Evolutionary conservation across 2,797 vertebrate genomes (phyloP).

Genomic region (Arrhamphus sclerolepis): DNA sequence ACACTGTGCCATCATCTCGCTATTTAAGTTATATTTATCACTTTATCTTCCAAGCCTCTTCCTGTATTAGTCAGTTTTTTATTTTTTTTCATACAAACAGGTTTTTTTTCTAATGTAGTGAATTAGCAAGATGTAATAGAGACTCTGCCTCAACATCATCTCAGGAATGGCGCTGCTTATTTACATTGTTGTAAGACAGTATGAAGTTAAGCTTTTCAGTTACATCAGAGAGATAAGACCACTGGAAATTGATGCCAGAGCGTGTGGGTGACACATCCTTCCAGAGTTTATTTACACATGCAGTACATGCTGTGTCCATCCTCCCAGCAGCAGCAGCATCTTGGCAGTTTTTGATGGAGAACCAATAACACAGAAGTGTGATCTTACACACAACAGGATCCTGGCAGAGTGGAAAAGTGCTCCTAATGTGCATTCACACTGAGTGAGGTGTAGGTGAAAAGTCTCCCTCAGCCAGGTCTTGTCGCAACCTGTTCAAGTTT

Average conservation of each 20-base stretch:
- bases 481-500: background rate
- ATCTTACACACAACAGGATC: conserved; percentile 48
- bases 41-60: background rate
- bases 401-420: conserved; percentile 26
- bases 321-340: conserved; percentile 19
- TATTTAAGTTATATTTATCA: background rate
- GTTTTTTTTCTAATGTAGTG: too few species aligned
- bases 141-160: too few species aligned
- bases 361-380: conserved; percentile 39
- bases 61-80: background rate
- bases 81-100: too few species aligned
- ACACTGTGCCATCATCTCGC: too few species aligned
- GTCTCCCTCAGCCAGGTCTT: background rate
- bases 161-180: too few species aligned
- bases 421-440: conserved; percentile 7
- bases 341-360: conserved; percentile 33
- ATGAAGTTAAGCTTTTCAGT: background rate
- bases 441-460: background rate
- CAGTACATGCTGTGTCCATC: conserved; percentile 17
- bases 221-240: background rate
- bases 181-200: too few species aligned
- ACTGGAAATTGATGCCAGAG: conserved; percentile 5
- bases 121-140: too few species aligned
- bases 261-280: conserved; percentile 16
- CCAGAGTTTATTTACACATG: conserved; percentile 57